Conservation (phyloP, 1,140 invertebrate species). For the Hestina assimilis region DNA sequence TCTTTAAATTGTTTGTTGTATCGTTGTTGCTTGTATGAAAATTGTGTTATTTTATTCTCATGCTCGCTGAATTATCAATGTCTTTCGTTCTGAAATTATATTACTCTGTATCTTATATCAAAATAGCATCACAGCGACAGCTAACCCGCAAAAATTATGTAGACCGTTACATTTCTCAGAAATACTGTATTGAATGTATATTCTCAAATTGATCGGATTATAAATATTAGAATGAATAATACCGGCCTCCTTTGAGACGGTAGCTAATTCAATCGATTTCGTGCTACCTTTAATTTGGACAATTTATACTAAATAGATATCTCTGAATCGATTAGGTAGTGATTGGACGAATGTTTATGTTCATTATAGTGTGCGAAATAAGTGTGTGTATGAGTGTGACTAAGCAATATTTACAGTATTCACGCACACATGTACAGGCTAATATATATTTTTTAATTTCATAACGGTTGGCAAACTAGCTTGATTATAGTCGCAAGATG, state of each 20-base stretch:
- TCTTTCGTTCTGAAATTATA: not conserved
- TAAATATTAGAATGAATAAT: slow-evolving; percentile 21
- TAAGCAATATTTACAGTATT: too few relatives aligned
- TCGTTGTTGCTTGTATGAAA: too few relatives aligned
- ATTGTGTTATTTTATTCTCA: not conserved
- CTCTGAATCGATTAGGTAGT: not conserved
- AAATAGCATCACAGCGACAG: slow-evolving; percentile 25
- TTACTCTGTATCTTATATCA: slow-evolving; percentile 6
- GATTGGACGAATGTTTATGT: not conserved
- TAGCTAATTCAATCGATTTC: slow-evolving; percentile 39
- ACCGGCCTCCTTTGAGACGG: slow-evolving; percentile 24
- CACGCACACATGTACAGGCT: too few relatives aligned
- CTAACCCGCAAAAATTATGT: slow-evolving; percentile 10
- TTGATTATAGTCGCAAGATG: too few relatives aligned
- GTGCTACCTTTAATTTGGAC: slow-evolving; percentile 19
- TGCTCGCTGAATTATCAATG: not conserved
- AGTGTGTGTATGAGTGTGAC: not conserved
- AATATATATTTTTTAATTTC: too few relatives aligned
- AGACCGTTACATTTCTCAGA: slow-evolving; percentile 8
- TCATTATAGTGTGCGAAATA: not conserved
- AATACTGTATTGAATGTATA: not conserved
- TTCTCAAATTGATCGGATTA: slow-evolving; percentile 20
- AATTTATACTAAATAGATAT: slow-evolving; percentile 23
- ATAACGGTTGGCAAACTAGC: too few relatives aligned
- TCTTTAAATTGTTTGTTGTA: too few relatives aligned